phyloP scores from a whole-genome alignment of 2,888 invertebrate species.

The Leucania comma region DNA sequence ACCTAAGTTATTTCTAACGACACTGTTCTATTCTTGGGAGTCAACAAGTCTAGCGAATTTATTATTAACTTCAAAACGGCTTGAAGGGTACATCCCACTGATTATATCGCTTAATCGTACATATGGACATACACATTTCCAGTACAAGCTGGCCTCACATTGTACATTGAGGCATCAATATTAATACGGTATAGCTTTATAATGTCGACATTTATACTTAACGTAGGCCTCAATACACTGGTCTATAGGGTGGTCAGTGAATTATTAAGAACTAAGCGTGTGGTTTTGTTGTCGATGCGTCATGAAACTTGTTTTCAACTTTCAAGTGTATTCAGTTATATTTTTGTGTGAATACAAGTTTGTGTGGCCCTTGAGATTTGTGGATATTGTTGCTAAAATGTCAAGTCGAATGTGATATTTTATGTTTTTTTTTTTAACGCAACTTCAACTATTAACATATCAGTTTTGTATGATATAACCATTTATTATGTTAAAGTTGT shows the following conservation, averaged over 20 bases:
- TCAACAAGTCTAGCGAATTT: conserved; percentile 6
- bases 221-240: conserved; percentile 58
- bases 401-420: conserved; percentile 32
- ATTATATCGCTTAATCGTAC: background rate
- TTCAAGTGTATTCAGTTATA: conserved; percentile 44
- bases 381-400: conserved; percentile 32
- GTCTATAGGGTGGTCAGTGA: conserved; percentile 65
- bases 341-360: conserved; percentile 48
- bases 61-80: conserved; percentile 1
- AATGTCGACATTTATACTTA: conserved; percentile 19
- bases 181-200: conserved; percentile 6
- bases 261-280: conserved; percentile 68
- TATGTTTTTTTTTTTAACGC: background rate
- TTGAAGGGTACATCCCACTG: background rate
- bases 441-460: conserved; percentile 2
- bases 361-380: conserved; percentile 12
- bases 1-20: background rate
- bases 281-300: conserved; percentile 70
- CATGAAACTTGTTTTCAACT: conserved; percentile 63
- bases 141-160: background rate
- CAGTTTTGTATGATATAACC: conserved; percentile 9
- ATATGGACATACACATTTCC: background rate
- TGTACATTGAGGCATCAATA: background rate
- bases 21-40: conserved; percentile 18
- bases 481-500: background rate